Percentiles rank a stretch among this genome's conserved stretches.
Conservation (phyloP, 2,888 invertebrate genomes). For the Mesorhabditis spiculigera region DNA sequence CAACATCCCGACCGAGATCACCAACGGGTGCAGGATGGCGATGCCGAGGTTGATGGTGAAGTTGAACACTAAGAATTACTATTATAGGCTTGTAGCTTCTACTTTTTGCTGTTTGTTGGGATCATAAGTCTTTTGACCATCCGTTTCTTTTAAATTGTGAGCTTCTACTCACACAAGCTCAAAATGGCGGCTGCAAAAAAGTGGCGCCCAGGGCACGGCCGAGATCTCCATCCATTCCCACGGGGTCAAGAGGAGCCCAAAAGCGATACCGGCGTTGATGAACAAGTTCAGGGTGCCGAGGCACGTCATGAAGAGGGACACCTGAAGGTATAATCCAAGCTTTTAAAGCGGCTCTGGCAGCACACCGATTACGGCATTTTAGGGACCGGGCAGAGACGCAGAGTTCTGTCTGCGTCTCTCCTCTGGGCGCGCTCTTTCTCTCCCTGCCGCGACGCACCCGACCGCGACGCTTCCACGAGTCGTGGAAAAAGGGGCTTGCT, state of each 20-base stretch:
- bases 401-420: too few relatives aligned
- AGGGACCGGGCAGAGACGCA: too few relatives aligned
- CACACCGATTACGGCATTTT: too few relatives aligned
- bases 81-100: not conserved
- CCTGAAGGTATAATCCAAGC: slow-evolving; percentile 52
- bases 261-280: slow-evolving; percentile 64
- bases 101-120: not conserved
- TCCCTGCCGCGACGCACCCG: too few relatives aligned
- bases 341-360: too few relatives aligned
- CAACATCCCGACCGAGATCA: slow-evolving; percentile 87
- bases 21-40: slow-evolving; percentile 85
- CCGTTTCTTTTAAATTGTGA: not conserved
- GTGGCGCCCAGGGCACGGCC: slow-evolving; percentile 82
- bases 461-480: too few relatives aligned
- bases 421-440: too few relatives aligned
- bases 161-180: slow-evolving; percentile 47
- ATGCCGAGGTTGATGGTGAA: slow-evolving; percentile 89
- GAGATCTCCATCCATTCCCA: slow-evolving; percentile 79
- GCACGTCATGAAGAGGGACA: slow-evolving; percentile 86
- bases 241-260: slow-evolving; percentile 80
- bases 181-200: slow-evolving; percentile 70
- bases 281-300: slow-evolving; percentile 83
- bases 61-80: slow-evolving; percentile 74
- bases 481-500: too few relatives aligned
- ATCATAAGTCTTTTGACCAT: not conserved